Base-by-base conservation (phyloP, 2,888 invertebrate genomes). In the Taphrorychus bicolor region DNA sequence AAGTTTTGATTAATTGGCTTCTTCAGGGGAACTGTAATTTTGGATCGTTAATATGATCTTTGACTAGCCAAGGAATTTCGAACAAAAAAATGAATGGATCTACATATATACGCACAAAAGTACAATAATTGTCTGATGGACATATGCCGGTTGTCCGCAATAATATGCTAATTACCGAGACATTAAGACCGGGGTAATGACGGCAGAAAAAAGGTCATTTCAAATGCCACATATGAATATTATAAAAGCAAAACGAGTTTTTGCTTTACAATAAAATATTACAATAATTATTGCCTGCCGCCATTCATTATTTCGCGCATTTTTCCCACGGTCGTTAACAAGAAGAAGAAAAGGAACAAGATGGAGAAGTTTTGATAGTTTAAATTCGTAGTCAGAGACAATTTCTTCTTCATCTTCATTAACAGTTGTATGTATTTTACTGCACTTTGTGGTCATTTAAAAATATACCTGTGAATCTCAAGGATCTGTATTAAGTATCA, bases 271-370 rank as follows among this genome's bases (percentile, higher is more conserved):
- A 54, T 17, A 45, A n/a, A 54, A 65, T 59, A 58, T 19, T 41
- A 53, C 23, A 65, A 59, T 65, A 65, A 65, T 65, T 65, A 45
- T 48, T n/a, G n/a, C n/a, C n/a, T n/a, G n/a, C 19, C 59, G 49
- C 59, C 45, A 59, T 45, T 57, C 66, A 52, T 66, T 61, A 61
- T 66, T 61, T 66, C 45, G 60, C 57, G 57, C 66, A 61, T 66
- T 60, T 56, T 66, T 66, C 66, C 61, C 66, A 66, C 66, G 66
- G 61, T 66, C 66, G 66, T 66, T 66, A n/a, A n/a, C n/a, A n/a
- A 32, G 32, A 32, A 32, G 32, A 11, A 7, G 32, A 32, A 32
- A 32, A n/a, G n/a, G n/a, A n/a, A n/a, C n/a, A n/a, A n/a, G n/a
- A n/a, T n/a, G n/a, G n/a, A n/a, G n/a, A n/a, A n/a, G n/a, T n/a